Evolutionary conservation across 2,113 vertebrate genomes (phyloP).

Genomic region (Antechinus stuartii): DNA sequence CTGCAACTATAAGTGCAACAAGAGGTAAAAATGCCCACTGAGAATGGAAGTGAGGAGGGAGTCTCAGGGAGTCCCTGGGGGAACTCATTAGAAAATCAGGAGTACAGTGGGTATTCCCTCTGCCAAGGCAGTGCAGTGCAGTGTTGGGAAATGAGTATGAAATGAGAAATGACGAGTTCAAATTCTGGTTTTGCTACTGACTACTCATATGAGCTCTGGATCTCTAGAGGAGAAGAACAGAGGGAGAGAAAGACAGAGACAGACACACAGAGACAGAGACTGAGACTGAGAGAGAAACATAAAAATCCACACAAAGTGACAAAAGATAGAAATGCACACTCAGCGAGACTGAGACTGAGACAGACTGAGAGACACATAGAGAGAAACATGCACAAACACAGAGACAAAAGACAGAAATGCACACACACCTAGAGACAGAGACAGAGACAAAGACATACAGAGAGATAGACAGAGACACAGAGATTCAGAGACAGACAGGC

Average conservation of each 20-base stretch:
- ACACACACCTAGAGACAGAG: background rate
- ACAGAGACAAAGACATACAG: background rate
- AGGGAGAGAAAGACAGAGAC: background rate
- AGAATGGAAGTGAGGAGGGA: background rate
- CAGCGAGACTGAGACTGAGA: background rate
- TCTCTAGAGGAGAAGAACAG: background rate
- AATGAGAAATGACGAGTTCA: background rate
- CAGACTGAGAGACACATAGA: background rate
- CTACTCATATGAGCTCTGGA: no score
- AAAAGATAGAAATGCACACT: no score
- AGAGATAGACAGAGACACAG: background rate
- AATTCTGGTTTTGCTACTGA: background rate
- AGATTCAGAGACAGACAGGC: background rate
- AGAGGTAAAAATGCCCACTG: background rate
- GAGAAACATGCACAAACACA: background rate
- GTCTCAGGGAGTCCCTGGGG: background rate
- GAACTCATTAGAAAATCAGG: background rate
- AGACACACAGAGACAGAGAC: background rate
- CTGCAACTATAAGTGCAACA: background rate
- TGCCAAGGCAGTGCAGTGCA: background rate
- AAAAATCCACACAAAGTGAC: no score
- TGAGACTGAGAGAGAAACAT: no score
- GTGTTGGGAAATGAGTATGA: background rate
- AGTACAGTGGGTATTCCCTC: background rate
- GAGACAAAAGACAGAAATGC: background rate